Percentiles rank a stretch among this genome's conserved stretches.
These are phyloP conservation scores for Micromussa lordhowensis DNA, from an alignment of 92 coral and sea anemone species.

Conservation along the genomic window DNA sequence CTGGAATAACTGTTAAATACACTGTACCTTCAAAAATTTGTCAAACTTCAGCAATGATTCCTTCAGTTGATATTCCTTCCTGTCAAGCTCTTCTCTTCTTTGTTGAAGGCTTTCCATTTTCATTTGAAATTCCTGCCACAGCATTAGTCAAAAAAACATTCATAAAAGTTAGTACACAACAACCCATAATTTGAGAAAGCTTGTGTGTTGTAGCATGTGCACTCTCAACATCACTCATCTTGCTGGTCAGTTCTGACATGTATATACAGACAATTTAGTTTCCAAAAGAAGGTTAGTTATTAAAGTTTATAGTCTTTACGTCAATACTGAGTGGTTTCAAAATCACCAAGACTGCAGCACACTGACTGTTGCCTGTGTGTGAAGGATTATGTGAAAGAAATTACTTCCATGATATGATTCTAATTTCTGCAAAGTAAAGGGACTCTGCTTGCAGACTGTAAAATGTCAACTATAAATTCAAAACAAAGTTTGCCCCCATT, in stretches of 20 bases:
- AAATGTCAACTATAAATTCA: no score
- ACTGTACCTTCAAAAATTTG: constrained; percentile 88
- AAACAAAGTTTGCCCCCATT: no score
- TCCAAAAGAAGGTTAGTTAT: no score
- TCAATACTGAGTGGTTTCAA: no score
- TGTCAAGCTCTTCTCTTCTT: constrained; percentile 94
- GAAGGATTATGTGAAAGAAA: no score
- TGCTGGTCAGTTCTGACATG: background rate
- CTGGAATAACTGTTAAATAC: no score
- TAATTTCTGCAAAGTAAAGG: no score
- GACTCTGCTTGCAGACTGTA: no score
- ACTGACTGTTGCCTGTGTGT: no score
- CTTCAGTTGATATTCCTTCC: constrained; percentile 96
- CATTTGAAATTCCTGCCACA: constrained; percentile 95
- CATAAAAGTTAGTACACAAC: background rate
- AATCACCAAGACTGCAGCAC: no score
- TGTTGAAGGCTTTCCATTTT: constrained; percentile 99
- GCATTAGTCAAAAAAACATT: background rate
- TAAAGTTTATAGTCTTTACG: no score
- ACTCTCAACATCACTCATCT: background rate
- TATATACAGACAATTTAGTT: background rate
- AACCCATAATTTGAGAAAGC: background rate
- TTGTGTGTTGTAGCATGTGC: background rate
- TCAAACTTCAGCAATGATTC: constrained; percentile 97
- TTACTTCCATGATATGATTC: no score